Base-by-base conservation (phyloP, 2,797 vertebrate species). In the Danio choprae region DNA sequence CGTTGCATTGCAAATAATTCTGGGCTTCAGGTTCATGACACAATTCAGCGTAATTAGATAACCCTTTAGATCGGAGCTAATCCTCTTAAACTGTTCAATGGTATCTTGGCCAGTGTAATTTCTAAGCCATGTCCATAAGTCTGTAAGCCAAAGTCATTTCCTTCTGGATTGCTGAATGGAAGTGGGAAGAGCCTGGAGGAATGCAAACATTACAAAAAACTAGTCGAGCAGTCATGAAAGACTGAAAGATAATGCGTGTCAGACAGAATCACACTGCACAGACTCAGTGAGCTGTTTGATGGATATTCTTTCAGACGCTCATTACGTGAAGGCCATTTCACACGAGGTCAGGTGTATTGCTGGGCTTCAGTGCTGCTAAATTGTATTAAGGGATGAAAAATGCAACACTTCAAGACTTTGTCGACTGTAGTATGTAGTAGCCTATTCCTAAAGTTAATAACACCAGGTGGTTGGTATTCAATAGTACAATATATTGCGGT, bases 71-170 rank as follows among this genome's bases (percentile, higher is more conserved):
- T 74, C 69, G 41, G 15, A 69, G 82, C 84, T 89, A 90, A 91
- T 89, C 87, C 78, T 81, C 84, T 90, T 89, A 88, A 88, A 86
- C 44, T 67, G 80, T 76, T 86, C 82, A 68, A 63, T 81, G 82
- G 64, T 29, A 71, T 79, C 64, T 79, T 72, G 73, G 65, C 81
- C 46, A 29, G 20, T 74, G 16, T 59, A 82, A 74, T 77, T 55
- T 69, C 55, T 29, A 79, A 82, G 80, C 84, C 83, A 81, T 82
- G 86, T 84, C 72, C 50, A 62, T 83, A 53, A 87, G 82, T 88
- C 86, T 85, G 81, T 88, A 77, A 88, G 81, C 84, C 87, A 86
- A 89, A 89, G 88, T 88, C 55, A 90, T 90, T 90, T 91, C 87
- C 89, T 91, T 74, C 75, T 82, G 86, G 86, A 88, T 90, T 89